These are phyloP conservation scores for Pseudolycoriella hygida DNA, from an alignment of 2,888 invertebrate species.

Conservation along the genomic window DNA sequence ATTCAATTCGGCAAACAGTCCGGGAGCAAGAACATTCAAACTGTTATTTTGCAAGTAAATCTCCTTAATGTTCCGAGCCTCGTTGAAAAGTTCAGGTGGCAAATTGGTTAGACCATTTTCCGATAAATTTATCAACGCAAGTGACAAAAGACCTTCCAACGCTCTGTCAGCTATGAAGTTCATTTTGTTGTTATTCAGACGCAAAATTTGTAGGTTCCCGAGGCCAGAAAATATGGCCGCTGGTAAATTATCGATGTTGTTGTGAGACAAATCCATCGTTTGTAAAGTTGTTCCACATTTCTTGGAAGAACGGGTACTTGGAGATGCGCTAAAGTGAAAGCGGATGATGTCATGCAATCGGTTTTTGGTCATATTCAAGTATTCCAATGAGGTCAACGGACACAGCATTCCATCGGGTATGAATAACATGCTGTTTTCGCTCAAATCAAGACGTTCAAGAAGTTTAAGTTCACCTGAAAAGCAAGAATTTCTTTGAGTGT, in stretches of 20 bases:
- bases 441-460: conserved; percentile 67
- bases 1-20: conserved; percentile 64
- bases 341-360: conserved; percentile 74
- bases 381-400: conserved; percentile 58
- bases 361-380: conserved; percentile 72
- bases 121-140: conserved; percentile 73
- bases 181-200: conserved; percentile 75
- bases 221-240: conserved; percentile 65
- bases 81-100: conserved; percentile 70
- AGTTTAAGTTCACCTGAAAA: conserved; percentile 39
- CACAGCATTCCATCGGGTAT: conserved; percentile 76
- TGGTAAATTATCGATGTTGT: conserved; percentile 69
- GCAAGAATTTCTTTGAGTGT: not conserved
- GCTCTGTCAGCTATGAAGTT: conserved; percentile 74
- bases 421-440: conserved; percentile 77
- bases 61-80: conserved; percentile 66
- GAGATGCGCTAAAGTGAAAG: conserved; percentile 60
- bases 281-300: conserved; percentile 48
- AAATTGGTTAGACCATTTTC: conserved; percentile 77
- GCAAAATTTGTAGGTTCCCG: conserved; percentile 57
- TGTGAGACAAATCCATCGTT: conserved; percentile 64
- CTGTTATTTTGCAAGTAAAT: conserved; percentile 83
- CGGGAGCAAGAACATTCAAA: conserved; percentile 68
- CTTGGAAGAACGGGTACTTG: conserved; percentile 26
- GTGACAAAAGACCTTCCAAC: conserved; percentile 57